Evolutionary conservation across 92 coral and sea anemone species (phyloP).

Genomic region (Zoanthus gigantus): DNA sequence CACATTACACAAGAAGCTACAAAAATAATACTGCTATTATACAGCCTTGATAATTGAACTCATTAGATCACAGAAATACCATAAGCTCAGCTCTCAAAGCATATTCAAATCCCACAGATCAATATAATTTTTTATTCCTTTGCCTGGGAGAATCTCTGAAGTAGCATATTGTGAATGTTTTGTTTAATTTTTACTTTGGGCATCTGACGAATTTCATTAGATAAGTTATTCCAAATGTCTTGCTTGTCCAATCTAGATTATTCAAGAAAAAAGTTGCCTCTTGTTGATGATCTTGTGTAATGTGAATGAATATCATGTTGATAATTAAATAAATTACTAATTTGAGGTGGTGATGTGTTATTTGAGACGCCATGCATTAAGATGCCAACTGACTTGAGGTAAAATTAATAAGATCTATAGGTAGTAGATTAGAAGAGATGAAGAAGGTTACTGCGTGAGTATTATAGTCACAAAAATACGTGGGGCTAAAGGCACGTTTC

Average conservation of each 20-base stretch:
- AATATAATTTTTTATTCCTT: conserved; percentile 23
- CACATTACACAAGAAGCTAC: conserved; percentile 6
- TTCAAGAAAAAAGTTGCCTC: conserved; percentile 15
- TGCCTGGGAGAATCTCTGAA: conserved; percentile 18
- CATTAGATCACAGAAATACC: conserved; percentile 8
- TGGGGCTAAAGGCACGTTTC: too few relatives aligned
- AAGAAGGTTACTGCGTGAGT: too few relatives aligned
- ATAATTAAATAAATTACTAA: too few relatives aligned
- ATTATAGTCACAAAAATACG: too few relatives aligned
- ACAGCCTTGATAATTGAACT: conserved; percentile 18
- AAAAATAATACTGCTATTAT: conserved; percentile 2
- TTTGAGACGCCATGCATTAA: too few relatives aligned
- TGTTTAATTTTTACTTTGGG: too few relatives aligned
- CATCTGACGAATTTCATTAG: neutral
- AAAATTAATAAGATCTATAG: too few relatives aligned
- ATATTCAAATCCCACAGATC: conserved; percentile 37
- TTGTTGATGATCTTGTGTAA: neutral
- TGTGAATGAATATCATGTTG: too few relatives aligned
- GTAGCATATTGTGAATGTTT: neutral
- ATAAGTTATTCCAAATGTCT: conserved; percentile 11
- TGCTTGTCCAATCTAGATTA: conserved; percentile 22
- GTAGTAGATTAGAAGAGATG: too few relatives aligned
- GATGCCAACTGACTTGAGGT: too few relatives aligned
- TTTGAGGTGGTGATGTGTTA: too few relatives aligned
- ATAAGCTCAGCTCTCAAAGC: conserved; percentile 30